A percentile compares a stretch with the other conserved stretches of the same genome.
These are phyloP conservation scores for Dryadula phaetusa DNA, from an alignment of 2,888 invertebrate genomes.

Conservation along the genomic window DNA sequence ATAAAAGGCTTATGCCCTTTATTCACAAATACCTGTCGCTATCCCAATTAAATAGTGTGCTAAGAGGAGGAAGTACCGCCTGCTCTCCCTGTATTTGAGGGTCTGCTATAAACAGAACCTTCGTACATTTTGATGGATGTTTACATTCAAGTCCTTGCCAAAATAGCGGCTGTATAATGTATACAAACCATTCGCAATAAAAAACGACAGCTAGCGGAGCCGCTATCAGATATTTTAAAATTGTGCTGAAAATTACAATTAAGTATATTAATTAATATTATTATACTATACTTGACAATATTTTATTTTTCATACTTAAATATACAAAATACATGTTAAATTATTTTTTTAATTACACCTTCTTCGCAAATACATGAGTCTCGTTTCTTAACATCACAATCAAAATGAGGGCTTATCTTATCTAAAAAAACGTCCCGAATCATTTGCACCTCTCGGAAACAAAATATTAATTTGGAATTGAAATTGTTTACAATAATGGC, in stretches of 20 bases:
- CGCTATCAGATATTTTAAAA: constrained; percentile 64
- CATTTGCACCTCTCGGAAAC: background rate
- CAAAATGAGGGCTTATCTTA: constrained; percentile 21
- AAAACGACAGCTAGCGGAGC: constrained; percentile 61
- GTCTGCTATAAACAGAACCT: constrained; percentile 92
- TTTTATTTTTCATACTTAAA: too few species aligned
- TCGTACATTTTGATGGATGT: constrained; percentile 81
- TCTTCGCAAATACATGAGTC: constrained; percentile 60
- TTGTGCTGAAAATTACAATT: constrained; percentile 56
- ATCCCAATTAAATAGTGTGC: constrained; percentile 92
- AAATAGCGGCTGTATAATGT: constrained; percentile 66
- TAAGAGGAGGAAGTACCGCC: constrained; percentile 88
- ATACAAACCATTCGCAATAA: constrained; percentile 85
- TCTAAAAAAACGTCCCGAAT: constrained; percentile 6
- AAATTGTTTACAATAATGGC: constrained; percentile 10
- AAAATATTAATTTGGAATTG: background rate
- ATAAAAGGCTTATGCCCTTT: too few species aligned
- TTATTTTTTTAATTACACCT: constrained; percentile 52
- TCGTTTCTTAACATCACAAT: constrained; percentile 19
- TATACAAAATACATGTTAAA: background rate
- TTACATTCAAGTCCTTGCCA: constrained; percentile 79
- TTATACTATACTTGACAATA: background rate
- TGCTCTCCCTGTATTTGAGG: constrained; percentile 95
- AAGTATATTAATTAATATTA: background rate
- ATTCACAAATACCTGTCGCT: constrained; percentile 89